Evolutionary conservation across 2,113 vertebrate species (phyloP).

Genomic region (Corythaixoides concolor): DNA sequence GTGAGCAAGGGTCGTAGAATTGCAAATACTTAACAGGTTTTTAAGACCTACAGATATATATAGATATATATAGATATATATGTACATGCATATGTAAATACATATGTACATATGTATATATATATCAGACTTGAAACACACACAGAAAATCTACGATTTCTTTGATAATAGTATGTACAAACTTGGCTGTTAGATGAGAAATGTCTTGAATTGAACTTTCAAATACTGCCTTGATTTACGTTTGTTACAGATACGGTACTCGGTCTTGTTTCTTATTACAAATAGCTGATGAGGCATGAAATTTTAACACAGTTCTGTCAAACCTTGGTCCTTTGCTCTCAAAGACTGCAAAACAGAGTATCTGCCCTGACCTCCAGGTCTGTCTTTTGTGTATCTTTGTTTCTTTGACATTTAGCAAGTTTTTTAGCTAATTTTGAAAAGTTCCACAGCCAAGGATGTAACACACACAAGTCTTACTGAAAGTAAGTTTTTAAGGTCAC

Average conservation of each 20-base stretch:
- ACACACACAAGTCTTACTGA: too few relatives aligned
- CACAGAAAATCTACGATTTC: background rate
- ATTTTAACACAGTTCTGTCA: background rate
- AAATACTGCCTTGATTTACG: accelerated
- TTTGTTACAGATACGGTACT: background rate
- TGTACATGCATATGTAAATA: background rate
- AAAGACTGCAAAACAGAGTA: accelerated
- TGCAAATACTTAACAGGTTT: background rate
- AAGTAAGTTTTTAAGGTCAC: background rate
- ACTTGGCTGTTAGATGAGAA: background rate
- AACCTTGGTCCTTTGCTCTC: background rate
- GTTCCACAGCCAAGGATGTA: background rate
- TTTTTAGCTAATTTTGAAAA: background rate
- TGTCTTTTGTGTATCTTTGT: background rate
- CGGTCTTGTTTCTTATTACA: background rate
- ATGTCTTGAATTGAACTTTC: background rate
- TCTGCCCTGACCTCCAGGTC: background rate
- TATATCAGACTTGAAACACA: background rate
- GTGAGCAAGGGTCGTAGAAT: background rate
- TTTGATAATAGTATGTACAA: background rate
- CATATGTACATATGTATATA: background rate
- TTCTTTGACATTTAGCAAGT: background rate
- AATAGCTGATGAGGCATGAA: background rate
- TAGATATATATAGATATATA: background rate
- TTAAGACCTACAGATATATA: background rate